Base-by-base conservation (phyloP, 2,888 invertebrate species). In the Drosophila rubida region DNA sequence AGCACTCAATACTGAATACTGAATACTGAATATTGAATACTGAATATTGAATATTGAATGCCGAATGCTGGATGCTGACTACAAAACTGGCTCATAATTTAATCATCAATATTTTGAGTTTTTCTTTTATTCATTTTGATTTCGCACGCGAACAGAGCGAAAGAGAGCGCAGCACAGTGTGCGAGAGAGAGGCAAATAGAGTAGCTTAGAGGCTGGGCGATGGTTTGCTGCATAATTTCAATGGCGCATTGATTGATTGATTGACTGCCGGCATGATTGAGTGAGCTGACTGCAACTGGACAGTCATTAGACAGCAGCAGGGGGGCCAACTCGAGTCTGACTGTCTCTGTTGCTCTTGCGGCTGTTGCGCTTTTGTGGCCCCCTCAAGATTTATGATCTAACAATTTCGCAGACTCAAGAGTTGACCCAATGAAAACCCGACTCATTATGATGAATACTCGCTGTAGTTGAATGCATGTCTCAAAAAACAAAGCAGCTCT, bases 241-340 rank as follows among this genome's bases (percentile, higher is more conserved):
- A 84, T 84, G 75, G 82, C 73, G 54, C 45, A 51, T 62, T 85
- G 84, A 77, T 85, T 66, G 80, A 69, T 64, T 54, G 48, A 76
- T 61, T 78, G 83, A 80, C 68, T 66, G 64, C 60, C 45, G 59
- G 64, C 55, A 22, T 50, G 58, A 66, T 53, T 59, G 70, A 71
- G 59, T 30, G 45, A 58, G 37, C 51, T 61, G 42, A 54, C 49
- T 68, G 76, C 73, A 70, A 42, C 60, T 46, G 75, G 42, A 61
- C 60, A 72, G 55, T 72, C 73, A 70, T 75, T 70, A 61, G 73
- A 61, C 73, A 70, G 71, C 71, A 32, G 25, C 46, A 9, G 42
- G 55, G 51, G 39, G 61, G 25, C 22, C 16, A 27, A 27, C 2
- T 8, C 9, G 30, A 19, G 3, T 19, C 5, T n/a, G 30, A 2